Evolutionary conservation across 1,140 invertebrate species (phyloP), one percentile per base, ranked within the genome.

Genomic region (Drosophila erecta): DNA sequence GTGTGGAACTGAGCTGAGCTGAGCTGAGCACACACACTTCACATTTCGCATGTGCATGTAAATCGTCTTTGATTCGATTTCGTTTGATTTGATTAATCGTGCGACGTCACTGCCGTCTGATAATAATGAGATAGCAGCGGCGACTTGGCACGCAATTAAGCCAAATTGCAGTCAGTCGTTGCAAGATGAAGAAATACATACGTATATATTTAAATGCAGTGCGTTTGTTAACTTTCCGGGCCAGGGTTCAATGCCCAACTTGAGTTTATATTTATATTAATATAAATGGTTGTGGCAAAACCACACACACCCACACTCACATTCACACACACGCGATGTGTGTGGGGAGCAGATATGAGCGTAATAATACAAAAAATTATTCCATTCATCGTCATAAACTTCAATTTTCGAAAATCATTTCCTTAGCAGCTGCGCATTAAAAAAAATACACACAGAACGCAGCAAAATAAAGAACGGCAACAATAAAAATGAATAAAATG

Each of bases 391-490:
- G 81, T 90, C 84, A 91, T 91, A 91, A 91, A 91, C 84, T 91
- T 91, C 78, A 91, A 91, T 91, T 90, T 90, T 90, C 72, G 81
- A 91, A 90, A 91, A 91, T 91, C 85, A 91, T 91, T 91, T 91
- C 90, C 89, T 91, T 90, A 77, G 90, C 90, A 85, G 83, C 81
- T 87, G 81, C 81, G 79, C 78, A 75, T 76, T 85, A 76, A 86
- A 62, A 74, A 79, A 67, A 30, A 30, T 10, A 30, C 24, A 76
- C 67, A 61, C 72, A 73, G 49, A 58, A 76, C 60, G 56, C 62
- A 38, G 50, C 67, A 55, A 72, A 54, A 64, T 43, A 49, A 76
- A 57, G 54, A 80, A 85, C 51, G 61, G 40, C 51, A 80, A 71
- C 60, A 69, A 75, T 44, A 70, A 81, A 51, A 74, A 53, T 65